These are phyloP conservation scores for Mirounga angustirostris DNA, from an alignment of 2,113 vertebrate species.

Conservation along the genomic window DNA sequence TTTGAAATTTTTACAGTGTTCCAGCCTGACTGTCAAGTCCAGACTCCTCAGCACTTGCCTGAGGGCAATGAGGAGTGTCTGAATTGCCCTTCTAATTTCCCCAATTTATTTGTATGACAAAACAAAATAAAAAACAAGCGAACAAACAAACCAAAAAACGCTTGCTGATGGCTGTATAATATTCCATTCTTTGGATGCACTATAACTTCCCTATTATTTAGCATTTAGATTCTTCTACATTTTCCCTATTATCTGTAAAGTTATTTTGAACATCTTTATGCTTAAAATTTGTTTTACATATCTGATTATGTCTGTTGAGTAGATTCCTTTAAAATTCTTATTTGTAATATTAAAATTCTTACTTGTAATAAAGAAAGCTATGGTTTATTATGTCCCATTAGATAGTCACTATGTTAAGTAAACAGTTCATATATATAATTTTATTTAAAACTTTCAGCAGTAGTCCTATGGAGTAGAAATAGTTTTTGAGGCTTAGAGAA, in stretches of 20 bases:
- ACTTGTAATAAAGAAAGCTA: slow-evolving; percentile 11
- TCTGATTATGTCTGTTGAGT: slow-evolving; percentile 31
- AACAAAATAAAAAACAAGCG: background rate
- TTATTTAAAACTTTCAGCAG: slow-evolving; percentile 16
- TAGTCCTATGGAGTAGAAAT: slow-evolving; percentile 20
- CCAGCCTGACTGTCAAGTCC: background rate
- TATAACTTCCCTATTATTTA: slow-evolving; percentile 36
- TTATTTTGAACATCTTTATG: slow-evolving; percentile 58
- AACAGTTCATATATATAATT: slow-evolving; percentile 21
- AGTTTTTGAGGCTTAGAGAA: slow-evolving; percentile 38
- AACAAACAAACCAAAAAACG: background rate
- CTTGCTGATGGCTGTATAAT: background rate
- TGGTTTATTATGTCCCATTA: slow-evolving; percentile 2
- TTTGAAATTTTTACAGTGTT: slow-evolving; percentile 43
- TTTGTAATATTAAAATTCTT: slow-evolving; percentile 55
- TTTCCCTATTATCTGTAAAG: slow-evolving; percentile 20
- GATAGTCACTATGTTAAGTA: slow-evolving; percentile 59
- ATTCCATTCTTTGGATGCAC: background rate
- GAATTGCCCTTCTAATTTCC: slow-evolving; percentile 6
- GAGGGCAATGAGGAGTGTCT: slow-evolving; percentile 43
- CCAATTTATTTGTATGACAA: background rate
- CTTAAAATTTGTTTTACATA: slow-evolving; percentile 55
- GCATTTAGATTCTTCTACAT: slow-evolving; percentile 26
- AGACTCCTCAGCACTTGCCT: background rate
- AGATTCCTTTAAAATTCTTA: slow-evolving; percentile 58